phyloP scores from a whole-genome alignment of 1,140 invertebrate genomes.

The Ylistrum balloti region DNA sequence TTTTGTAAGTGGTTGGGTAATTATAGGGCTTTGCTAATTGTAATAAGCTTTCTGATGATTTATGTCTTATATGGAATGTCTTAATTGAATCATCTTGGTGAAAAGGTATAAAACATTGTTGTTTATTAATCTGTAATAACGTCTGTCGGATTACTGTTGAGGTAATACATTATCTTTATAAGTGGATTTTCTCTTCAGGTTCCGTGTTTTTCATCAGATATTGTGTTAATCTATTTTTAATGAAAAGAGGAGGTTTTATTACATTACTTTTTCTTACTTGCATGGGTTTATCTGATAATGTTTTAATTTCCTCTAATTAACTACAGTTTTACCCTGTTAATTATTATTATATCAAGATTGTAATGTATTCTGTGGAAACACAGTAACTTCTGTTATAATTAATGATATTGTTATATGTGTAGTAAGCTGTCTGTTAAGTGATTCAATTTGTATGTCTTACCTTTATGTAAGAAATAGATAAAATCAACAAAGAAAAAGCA shows the following conservation, averaged over 20 bases:
- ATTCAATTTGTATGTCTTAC: not conserved
- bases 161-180: no score
- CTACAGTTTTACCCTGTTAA: not conserved
- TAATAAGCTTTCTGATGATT: not conserved
- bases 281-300: no score
- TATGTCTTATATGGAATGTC: not conserved
- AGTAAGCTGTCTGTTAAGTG: not conserved
- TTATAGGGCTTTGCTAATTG: not conserved
- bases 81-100: not conserved
- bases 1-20: not conserved
- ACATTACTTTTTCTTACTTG: not conserved
- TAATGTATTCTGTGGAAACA: not conserved
- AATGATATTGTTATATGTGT: not conserved
- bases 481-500: not conserved
- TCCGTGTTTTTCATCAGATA: no score
- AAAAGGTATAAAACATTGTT: not conserved
- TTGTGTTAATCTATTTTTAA: not conserved
- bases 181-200: no score
- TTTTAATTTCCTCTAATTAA: not conserved
- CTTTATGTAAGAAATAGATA: not conserved
- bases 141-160: no score
- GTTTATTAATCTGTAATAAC: no score
- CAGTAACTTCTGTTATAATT: not conserved
- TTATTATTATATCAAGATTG: not conserved
- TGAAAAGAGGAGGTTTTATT: not conserved